Conservation (phyloP, 2,797 vertebrate genomes). For the Momotus momota region DNA sequence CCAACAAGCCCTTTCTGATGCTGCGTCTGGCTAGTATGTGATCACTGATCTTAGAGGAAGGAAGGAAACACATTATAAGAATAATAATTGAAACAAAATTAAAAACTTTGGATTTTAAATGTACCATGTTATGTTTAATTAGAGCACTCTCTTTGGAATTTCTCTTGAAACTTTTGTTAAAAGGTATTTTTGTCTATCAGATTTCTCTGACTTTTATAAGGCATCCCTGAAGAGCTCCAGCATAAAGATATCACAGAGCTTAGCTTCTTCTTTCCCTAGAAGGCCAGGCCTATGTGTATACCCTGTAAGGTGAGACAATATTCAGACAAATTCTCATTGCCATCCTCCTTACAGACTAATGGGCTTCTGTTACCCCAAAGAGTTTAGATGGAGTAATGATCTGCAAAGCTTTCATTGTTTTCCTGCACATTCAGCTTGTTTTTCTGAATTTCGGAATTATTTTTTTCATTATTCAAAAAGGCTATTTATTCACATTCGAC, state of each 20-base stretch:
- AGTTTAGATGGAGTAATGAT: neutral
- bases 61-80: neutral
- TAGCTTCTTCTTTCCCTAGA: neutral
- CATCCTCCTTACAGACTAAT: neutral
- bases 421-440: neutral
- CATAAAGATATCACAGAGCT: neutral
- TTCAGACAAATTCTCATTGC: neutral
- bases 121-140: neutral
- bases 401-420: neutral
- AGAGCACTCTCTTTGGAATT: neutral
- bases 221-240: neutral
- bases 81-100: neutral
- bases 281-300: neutral
- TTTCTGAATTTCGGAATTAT: neutral
- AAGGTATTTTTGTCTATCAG: neutral
- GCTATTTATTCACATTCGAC: neutral
- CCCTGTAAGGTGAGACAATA: neutral
- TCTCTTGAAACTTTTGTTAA: neutral
- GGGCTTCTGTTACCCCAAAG: neutral
- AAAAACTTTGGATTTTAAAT: neutral
- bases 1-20: neutral
- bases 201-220: neutral
- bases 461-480: neutral
- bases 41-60: neutral
- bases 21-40: accelerated